Evolutionary conservation across 2,113 vertebrate genomes (phyloP), one percentile per base, ranked within the genome.

Genomic region (Pampusana beccarii): DNA sequence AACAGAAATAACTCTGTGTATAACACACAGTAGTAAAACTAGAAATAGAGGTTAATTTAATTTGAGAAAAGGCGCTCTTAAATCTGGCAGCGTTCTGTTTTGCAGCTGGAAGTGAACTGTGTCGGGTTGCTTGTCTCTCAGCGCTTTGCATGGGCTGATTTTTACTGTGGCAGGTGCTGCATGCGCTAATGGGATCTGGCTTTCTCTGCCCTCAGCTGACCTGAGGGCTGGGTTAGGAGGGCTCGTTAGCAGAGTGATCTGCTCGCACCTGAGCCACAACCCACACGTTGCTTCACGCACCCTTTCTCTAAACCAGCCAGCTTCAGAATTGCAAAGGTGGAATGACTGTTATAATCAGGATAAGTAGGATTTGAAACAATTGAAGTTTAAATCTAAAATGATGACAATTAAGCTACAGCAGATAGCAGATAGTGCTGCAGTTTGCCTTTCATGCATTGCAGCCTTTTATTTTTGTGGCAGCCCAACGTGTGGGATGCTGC

Each of bases 331-430:
- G 92, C 93, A n/a, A 34, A 88, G 90, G 5, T 29, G 56, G 82
- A 83, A 72, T 91, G 87, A 36, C 50, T 87, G 66, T 33, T 70
- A 40, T 28, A 69, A 79, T 90, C 91, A 92, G 88, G 89, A 81
- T 56, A 73, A 88, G 56, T 51, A 78, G 70, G 92, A 51, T 78
- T 86, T 72, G 90, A 94, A 97, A 90, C 97, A 94, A 78, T 91
- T 96, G 96, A 97, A 97, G 71, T 98, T 98, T 96, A 96, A 97
- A 97, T 91, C 89, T 95, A 50, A 97, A 94, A 86, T 80, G 53
- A 87, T 65, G 79, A 93, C 36, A 20, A 84, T 79, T 25, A 34
- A 85, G 71, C 57, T 88, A 6, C 71, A 75, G 64, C 71, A 73
- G 80, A 8, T 2, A 58, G 62, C n/a, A 80, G 57, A 33, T 75